Evolutionary conservation across 1,140 invertebrate species (phyloP).

Genomic region (Apis dorsata): DNA sequence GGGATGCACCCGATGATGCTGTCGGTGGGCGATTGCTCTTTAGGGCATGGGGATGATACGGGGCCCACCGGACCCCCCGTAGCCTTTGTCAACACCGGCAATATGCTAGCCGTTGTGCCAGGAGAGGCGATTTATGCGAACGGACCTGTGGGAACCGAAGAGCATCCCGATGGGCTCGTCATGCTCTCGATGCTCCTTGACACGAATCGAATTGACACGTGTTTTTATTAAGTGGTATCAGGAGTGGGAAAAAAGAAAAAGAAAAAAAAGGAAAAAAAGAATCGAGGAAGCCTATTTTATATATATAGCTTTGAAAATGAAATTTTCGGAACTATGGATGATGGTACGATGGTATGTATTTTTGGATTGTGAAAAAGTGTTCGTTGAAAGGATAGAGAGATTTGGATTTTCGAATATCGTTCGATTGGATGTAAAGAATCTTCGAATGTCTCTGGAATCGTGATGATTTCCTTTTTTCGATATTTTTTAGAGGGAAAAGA

Average conservation of each 20-base stretch:
- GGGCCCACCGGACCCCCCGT: constrained; percentile 69
- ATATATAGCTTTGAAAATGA: too few species aligned
- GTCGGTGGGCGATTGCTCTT: constrained; percentile 43
- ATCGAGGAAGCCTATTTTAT: background rate
- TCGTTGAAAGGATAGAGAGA: background rate
- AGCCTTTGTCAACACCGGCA: constrained; percentile 79
- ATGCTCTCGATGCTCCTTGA: constrained; percentile 10
- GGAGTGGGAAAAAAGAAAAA: background rate
- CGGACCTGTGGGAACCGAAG: constrained; percentile 77
- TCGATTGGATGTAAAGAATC: too few species aligned
- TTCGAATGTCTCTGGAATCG: too few species aligned
- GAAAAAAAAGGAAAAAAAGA: too few species aligned
- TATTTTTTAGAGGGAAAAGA: too few species aligned
- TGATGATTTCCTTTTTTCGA: too few species aligned
- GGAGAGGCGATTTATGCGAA: constrained; percentile 58
- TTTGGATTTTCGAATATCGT: background rate
- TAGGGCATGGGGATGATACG: constrained; percentile 69
- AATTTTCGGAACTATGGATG: background rate
- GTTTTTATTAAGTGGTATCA: constrained; percentile 42
- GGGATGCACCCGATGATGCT: constrained; percentile 37
- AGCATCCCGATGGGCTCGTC: constrained; percentile 31
- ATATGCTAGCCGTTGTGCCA: constrained; percentile 74
- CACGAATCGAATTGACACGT: constrained; percentile 39
- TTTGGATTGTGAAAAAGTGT: background rate
- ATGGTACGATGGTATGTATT: background rate